Conservation (phyloP, 2,888 invertebrate species). For the Bombylius major region DNA sequence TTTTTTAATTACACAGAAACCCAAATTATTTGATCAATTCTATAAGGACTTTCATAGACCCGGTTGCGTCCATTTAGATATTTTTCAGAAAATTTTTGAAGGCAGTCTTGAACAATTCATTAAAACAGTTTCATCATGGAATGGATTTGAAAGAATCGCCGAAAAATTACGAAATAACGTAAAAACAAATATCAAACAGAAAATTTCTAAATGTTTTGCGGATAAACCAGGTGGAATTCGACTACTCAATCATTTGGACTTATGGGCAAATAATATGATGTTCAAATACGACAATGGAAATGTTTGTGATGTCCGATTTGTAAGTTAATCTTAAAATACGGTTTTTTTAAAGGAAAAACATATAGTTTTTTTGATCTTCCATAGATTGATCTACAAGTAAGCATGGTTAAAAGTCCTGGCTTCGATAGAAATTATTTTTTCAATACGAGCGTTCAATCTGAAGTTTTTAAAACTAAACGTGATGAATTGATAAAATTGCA, state of each 20-base stretch:
- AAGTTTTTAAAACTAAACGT: not conserved
- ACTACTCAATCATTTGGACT: not conserved
- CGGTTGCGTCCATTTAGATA: not conserved
- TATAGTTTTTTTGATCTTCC: not conserved
- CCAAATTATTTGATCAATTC: slow-evolving; percentile 10
- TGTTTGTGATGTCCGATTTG: not conserved
- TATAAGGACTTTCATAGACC: not conserved
- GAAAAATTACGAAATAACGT: slow-evolving; percentile 6
- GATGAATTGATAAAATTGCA: not conserved
- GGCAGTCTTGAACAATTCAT: slow-evolving; percentile 10
- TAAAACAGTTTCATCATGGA: slow-evolving; percentile 9
- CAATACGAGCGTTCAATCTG: not conserved
- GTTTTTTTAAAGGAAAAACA: no score
- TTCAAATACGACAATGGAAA: not conserved
- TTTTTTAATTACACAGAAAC: slow-evolving; percentile 7
- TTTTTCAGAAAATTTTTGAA: slow-evolving; percentile 9
- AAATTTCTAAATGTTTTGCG: not conserved
- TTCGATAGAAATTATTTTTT: slow-evolving; percentile 7
- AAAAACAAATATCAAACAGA: slow-evolving; percentile 8
- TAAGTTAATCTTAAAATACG: no score
- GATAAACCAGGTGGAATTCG: not conserved
- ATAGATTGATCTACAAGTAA: slow-evolving; percentile 2
- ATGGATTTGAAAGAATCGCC: slow-evolving; percentile 11
- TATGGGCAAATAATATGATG: not conserved
- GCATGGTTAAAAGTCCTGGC: slow-evolving; percentile 1